Percentiles rank a stretch among this genome's conserved stretches.
phyloP scores from a whole-genome alignment of 2,888 invertebrate species.

The Polymixis flavicincta region DNA sequence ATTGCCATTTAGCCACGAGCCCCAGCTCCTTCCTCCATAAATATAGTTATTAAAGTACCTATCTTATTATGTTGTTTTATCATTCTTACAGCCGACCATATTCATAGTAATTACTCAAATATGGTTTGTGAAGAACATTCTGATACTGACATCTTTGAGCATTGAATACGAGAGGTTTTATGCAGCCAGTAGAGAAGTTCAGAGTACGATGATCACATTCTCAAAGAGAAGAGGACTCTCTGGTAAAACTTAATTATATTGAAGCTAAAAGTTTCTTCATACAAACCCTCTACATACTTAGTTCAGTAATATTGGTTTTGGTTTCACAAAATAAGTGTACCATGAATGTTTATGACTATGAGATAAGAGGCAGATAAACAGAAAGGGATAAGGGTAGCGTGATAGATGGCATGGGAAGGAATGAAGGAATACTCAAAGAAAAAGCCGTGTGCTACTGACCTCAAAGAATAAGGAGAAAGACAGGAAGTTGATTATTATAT shows the following conservation, averaged over 20 bases:
- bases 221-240: constrained; percentile 27
- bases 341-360: background rate
- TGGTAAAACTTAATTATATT: constrained; percentile 7
- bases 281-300: background rate
- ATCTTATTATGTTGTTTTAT: background rate
- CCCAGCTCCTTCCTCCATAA: no score
- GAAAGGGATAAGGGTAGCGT: background rate
- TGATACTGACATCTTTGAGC: constrained; percentile 17
- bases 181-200: constrained; percentile 3
- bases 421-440: background rate
- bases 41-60: background rate
- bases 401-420: background rate
- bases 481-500: background rate
- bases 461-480: background rate
- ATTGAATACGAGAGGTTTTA: constrained; percentile 39
- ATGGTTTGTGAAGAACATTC: constrained; percentile 30
- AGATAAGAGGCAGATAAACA: background rate
- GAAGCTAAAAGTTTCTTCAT: background rate
- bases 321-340: background rate
- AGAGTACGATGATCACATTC: constrained; percentile 24
- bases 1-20: background rate
- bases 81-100: constrained; percentile 9
- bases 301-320: background rate
- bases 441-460: background rate
- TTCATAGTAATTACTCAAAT: constrained; percentile 1